Base-by-base conservation (phyloP, 2,113 vertebrate genomes). In the Notarius quadriscutis region DNA sequence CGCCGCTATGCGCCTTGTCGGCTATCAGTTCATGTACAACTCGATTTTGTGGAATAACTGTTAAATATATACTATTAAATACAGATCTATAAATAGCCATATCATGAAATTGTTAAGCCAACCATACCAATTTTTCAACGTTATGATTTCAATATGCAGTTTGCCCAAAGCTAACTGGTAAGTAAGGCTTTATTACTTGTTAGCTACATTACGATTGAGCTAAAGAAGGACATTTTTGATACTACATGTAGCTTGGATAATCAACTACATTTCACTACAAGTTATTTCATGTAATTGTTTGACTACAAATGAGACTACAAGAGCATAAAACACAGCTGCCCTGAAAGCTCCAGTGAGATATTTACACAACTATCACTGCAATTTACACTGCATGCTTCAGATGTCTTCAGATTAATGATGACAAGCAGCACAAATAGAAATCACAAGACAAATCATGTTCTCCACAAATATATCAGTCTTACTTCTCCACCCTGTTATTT, bases 401-500 rank as follows among this genome's bases (percentile, higher is more conserved):
- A 18, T 51, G 6, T 83, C 41, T 84, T 53, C 53, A 77, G 81
- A 84, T 77, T 78, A 84, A 87, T 87, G 67, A 87, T 84, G 82
- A 84, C 74, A 84, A 67, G 50, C 48, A 50, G 60, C 27, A 79
- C 30, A 58, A 85, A 80, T 57, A 62, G 63, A 53, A 89, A 89
- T 80, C 77, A 67, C 67, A 67, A 65, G 34, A 55, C 58, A 77
- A 79, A 57, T 83, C 86, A 0, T 2, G 48, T 83, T 91, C 85
- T 92, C 93, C 92, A 88, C 91, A 93, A 94, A 94, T 94, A 92
- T 92, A 91, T 94, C 90, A 91, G 84, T 83, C 90, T 91, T 91
- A 91, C 91, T 87, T 91, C 88, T 85, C 92, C 94, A 93, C 92
- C 94, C 95, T 96, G 93, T 95, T 92, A 95, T 96, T 95, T 95